Evolutionary conservation across 2,797 vertebrate species (phyloP).

Genomic region (Cygnus olor): DNA sequence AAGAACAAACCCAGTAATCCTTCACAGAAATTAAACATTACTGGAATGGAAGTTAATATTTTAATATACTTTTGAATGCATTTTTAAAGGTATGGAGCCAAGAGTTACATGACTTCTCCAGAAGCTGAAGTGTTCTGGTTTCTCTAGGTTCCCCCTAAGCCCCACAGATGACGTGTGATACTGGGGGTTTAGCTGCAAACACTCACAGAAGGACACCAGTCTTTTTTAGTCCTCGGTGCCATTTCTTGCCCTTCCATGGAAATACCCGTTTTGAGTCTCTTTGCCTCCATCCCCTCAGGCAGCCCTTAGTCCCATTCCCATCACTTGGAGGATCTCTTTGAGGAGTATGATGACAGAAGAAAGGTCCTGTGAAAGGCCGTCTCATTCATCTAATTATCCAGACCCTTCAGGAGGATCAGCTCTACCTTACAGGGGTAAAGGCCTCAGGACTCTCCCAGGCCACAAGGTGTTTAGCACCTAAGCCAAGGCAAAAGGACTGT

Average conservation of each 20-base stretch:
- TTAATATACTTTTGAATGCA: background rate
- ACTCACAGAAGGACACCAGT: background rate
- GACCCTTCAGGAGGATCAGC: background rate
- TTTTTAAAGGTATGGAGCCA: background rate
- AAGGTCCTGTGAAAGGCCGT: background rate
- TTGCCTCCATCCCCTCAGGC: background rate
- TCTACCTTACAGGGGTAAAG: background rate
- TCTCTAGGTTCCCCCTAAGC: background rate
- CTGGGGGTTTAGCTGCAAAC: background rate
- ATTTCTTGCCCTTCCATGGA: background rate
- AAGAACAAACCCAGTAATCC: background rate
- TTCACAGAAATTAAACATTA: background rate
- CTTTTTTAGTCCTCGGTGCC: background rate
- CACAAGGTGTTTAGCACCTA: background rate
- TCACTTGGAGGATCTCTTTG: background rate
- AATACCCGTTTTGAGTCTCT: background rate
- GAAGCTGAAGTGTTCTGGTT: background rate
- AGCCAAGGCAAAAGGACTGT: background rate
- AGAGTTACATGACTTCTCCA: background rate
- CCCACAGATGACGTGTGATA: background rate
- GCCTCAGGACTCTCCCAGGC: background rate
- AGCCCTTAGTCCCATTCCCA: background rate
- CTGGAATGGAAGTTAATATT: background rate
- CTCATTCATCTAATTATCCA: background rate
- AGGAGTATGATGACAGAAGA: background rate